These are phyloP conservation scores for Struthio camelus DNA, from an alignment of 2,113 vertebrate genomes.

Conservation along the genomic window DNA sequence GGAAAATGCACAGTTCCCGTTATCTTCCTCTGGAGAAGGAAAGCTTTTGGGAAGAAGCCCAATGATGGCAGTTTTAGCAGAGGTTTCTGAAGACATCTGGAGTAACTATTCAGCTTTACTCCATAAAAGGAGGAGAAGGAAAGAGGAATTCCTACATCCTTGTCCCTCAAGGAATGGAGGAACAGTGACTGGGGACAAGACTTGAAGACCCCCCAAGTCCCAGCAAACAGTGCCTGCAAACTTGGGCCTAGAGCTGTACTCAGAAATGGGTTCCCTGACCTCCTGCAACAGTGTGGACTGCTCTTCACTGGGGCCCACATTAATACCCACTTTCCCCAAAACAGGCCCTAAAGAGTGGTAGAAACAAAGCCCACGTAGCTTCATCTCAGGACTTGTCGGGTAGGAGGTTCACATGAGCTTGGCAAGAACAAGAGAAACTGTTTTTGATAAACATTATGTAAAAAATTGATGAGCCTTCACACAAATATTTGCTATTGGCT, in stretches of 20 bases:
- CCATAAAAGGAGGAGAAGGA: neutral
- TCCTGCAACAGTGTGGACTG: neutral
- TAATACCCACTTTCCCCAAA: neutral
- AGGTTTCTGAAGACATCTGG: neutral
- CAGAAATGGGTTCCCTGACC: neutral
- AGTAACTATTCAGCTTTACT: neutral
- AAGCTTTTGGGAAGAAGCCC: neutral
- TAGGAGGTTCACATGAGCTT: neutral
- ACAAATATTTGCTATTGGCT: neutral
- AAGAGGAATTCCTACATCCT: rapidly evolving
- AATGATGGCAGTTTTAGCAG: neutral
- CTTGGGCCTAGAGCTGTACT: neutral
- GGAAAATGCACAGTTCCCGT: neutral
- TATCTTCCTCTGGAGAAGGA: neutral
- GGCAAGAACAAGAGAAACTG: neutral
- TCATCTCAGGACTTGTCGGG: neutral
- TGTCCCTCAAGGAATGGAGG: neutral
- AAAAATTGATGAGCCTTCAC: neutral
- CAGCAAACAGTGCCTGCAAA: neutral
- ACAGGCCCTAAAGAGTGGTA: neutral
- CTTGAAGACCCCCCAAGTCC: neutral
- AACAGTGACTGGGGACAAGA: neutral
- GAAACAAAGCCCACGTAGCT: neutral
- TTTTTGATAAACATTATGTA: neutral
- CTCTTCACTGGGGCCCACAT: neutral